Base-by-base conservation (phyloP, 2,797 vertebrate genomes). In the Propithecus deckenii region DNA sequence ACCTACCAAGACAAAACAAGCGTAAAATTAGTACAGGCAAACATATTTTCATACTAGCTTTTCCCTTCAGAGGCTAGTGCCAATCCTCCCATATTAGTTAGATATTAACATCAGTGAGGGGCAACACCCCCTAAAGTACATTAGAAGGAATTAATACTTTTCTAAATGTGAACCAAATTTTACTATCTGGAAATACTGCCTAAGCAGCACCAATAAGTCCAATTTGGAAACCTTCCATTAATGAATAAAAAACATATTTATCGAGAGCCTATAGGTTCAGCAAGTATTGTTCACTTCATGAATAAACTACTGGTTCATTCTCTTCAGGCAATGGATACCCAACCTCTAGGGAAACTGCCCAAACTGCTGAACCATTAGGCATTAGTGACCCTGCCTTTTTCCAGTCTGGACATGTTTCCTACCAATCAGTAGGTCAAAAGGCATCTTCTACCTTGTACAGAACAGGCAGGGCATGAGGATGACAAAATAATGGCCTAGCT, bases 1-100 rank as follows among this genome's bases (percentile, higher is more conserved):
- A 98, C 97, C 98, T 99, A 84, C 1, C 85, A 96, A 95, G 88
- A 97, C 1, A 96, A 95, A 78, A 96, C 76, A 92, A 78, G 95
- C n/a, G 43, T 43, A 93, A 93, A 74, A 96, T 97, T 86, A 86
- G 74, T 50, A 43, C 74, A 87, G 71, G 76, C 20, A 57, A 83
- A 35, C 3, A n/a, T 2, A 3, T 15, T 32, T 67, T 8, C 48
- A 23, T 1, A 2, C 1, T 1, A 30, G 48, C 14, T 23, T 4
- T 22, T 30, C 61, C 48, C 35, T 32, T 25, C 20, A 23, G 57
- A 91, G 35, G 93, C 72, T 46, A 71, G 8, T 8, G 23, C 20
- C 6, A 7, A 57, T 28, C 41, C 23, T 74, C 63, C 48, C 20
- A 18, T 3, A 57, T 9, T 1, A 38, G 41, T 1, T 32, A 79